Base-by-base conservation (phyloP, 2,113 vertebrate genomes). In the Protobothrops flavoviridis region DNA sequence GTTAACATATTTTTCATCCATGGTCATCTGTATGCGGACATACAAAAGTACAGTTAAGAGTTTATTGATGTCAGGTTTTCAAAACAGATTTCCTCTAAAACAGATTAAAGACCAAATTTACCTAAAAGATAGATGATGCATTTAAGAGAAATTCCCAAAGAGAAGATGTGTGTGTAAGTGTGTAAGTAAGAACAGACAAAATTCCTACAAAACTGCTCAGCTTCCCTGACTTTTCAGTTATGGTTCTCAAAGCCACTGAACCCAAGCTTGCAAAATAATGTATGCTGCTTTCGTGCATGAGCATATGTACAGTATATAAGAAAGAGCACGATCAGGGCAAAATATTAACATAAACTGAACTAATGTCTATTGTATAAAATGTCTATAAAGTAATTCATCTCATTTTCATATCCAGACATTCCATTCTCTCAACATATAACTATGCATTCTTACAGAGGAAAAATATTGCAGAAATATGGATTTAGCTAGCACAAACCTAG, bases 1-100 rank as follows among this genome's bases (percentile, higher is more conserved):
- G 97, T 99, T 99, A 96, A 99, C 99, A 89, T 99, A 99, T 97
- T 99, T 99, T 96, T 99, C 99, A 97, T 99, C 99, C 99, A 99
- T 99, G 92, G 99, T 99, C 99, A 99, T 99, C 99, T 99, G 98
- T 81, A 98, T 97, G 94, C 93, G 69, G 33, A 93, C 94, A 97
- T 64, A 94, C 7, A 92, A 0, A 8, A 50, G 29, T 81, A 81
- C 0, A 81, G 55, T 88, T 94, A 50, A n/a, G 12, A 61, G 59
- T 93, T 81, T 6, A 56, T 29, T 64, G 4, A 23, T 33, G 10
- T 0, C 59, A 53, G 53, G 43, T 20, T 89, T 87, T 24, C 15
- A 55, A 88, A 92, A 87, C 2, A 55, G 55, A 3, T 12, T 12
- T 56, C 93, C 17, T 26, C 89, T 8, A 43, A 90, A 93, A 10